A percentile compares a stretch with the other conserved stretches of the same genome.
Conservation (phyloP, 2,888 invertebrate genomes). For the Idaea straminata region DNA sequence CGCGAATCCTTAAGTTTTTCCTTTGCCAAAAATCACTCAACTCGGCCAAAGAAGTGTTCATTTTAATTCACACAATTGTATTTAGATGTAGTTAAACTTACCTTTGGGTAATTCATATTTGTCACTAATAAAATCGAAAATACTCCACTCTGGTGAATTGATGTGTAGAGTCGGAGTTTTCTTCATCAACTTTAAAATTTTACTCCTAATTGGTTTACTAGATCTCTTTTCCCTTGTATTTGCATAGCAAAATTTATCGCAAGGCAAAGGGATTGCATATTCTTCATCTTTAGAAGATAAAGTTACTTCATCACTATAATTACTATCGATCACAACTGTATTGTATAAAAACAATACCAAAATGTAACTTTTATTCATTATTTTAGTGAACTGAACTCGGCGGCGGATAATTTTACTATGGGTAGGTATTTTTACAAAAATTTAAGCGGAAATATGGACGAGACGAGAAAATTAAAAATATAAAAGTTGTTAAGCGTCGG, state of each 20-base stretch:
- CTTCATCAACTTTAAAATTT: slow-evolving; percentile 57
- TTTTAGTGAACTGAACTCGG: neutral
- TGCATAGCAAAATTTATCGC: slow-evolving; percentile 38
- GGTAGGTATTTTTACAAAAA: neutral
- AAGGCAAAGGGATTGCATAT: slow-evolving; percentile 42
- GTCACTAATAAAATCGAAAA: slow-evolving; percentile 53
- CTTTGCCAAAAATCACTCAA: too few species aligned
- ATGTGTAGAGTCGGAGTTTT: slow-evolving; percentile 47
- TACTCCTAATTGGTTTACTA: slow-evolving; percentile 38
- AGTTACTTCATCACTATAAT: neutral
- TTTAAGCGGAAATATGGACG: neutral
- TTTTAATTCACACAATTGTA: too few species aligned
- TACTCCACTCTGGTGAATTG: slow-evolving; percentile 44
- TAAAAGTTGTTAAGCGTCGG: too few species aligned
- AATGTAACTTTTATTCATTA: neutral
- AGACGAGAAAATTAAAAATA: neutral
- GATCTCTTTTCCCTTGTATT: slow-evolving; percentile 37
- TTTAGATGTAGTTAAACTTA: slow-evolving; percentile 26
- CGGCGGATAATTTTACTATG: neutral
- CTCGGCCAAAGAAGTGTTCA: too few species aligned
- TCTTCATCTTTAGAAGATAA: slow-evolving; percentile 22
- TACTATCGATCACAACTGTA: neutral
- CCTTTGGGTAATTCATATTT: slow-evolving; percentile 64
- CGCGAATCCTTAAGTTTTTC: too few species aligned
- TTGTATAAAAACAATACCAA: neutral